A percentile compares a stretch with the other conserved stretches of the same genome.
phyloP scores from a whole-genome alignment of 1,140 invertebrate species.

The Anoplolepis gracilipes region DNA sequence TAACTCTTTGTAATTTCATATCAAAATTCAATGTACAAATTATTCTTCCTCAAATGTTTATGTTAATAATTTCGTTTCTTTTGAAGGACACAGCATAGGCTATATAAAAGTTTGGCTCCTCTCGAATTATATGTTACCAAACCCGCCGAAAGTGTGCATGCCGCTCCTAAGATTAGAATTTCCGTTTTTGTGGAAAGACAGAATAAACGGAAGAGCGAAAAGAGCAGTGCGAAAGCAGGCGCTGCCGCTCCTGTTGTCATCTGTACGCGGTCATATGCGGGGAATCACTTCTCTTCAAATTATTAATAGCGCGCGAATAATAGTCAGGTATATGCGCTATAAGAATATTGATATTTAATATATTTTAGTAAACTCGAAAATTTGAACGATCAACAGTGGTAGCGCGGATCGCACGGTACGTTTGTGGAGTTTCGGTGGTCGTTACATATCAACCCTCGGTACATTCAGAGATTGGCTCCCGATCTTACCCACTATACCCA shows the following conservation, averaged over 20 bases:
- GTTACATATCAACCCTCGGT: conserved; percentile 90
- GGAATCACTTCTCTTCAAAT: conserved; percentile 76
- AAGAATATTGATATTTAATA: not conserved
- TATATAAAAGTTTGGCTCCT: conserved; percentile 92
- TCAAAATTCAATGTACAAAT: too few relatives aligned
- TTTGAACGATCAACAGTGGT: conserved; percentile 86
- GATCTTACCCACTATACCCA: conserved; percentile 84
- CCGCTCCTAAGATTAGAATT: conserved; percentile 88
- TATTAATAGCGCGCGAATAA: conserved; percentile 83
- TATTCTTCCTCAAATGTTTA: not conserved
- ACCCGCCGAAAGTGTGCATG: conserved; percentile 84
- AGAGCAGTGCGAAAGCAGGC: conserved; percentile 87
- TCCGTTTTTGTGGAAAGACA: conserved; percentile 90
- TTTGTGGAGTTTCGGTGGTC: conserved; percentile 89
- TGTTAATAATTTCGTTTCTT: not conserved
- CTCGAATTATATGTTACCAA: conserved; percentile 86
- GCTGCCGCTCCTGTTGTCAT: conserved; percentile 87
- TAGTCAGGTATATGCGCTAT: conserved; percentile 86
- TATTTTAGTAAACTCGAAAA: not conserved
- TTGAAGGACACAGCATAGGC: conserved; percentile 87
- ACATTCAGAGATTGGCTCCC: conserved; percentile 87
- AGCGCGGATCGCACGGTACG: conserved; percentile 90
- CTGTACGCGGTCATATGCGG: conserved; percentile 76
- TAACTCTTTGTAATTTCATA: not conserved
- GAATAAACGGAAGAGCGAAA: conserved; percentile 88